These are phyloP conservation scores for Microctonus hyperodae DNA, from an alignment of 2,888 invertebrate species.

Conservation along the genomic window DNA sequence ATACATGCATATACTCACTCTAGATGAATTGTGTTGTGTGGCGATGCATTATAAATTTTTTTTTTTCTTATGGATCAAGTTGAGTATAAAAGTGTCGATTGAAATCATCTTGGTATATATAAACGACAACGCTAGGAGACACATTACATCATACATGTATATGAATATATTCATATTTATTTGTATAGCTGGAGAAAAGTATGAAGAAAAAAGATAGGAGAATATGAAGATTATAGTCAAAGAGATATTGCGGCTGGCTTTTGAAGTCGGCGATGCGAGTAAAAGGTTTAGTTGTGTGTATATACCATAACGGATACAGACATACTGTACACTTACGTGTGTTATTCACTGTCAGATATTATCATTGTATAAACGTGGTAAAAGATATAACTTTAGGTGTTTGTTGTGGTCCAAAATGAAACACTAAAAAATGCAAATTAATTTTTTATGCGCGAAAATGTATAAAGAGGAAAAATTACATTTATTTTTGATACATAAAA, in stretches of 20 bases:
- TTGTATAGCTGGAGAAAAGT: slow-evolving; percentile 10
- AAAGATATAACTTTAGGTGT: neutral
- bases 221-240: neutral
- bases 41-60: neutral
- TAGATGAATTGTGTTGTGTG: neutral
- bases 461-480: neutral
- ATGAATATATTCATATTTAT: neutral
- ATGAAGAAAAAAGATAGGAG: slow-evolving; percentile 24
- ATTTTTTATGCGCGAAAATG: too few species aligned
- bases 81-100: slow-evolving; percentile 20
- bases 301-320: slow-evolving; percentile 39
- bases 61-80: neutral
- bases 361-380: neutral
- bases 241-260: slow-evolving; percentile 28
- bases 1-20: too few species aligned
- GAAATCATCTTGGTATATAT: neutral
- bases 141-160: neutral
- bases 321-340: slow-evolving; percentile 45
- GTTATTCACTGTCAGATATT: neutral
- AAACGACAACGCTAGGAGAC: neutral
- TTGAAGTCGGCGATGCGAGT: slow-evolving; percentile 36
- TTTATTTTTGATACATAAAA: neutral
- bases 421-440: too few species aligned
- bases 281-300: slow-evolving; percentile 19
- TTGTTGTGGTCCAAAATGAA: neutral